A percentile compares a stretch with the other conserved stretches of the same genome.
Evolutionary conservation across 1,140 invertebrate species (phyloP).

Genomic region (Ceratina japonica): DNA sequence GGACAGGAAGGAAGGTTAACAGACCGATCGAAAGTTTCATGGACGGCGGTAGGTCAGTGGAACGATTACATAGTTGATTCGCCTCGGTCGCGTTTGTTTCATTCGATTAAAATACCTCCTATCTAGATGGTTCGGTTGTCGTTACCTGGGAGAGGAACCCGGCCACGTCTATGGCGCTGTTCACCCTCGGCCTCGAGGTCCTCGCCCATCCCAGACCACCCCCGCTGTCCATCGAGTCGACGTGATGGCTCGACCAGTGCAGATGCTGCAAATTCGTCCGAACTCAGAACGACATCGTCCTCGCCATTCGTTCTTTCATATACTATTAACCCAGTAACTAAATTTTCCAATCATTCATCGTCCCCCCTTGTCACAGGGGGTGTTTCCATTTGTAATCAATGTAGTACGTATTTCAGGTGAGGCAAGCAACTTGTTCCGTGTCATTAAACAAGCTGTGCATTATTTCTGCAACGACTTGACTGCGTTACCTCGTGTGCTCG

Average conservation of each 20-base stretch:
- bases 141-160: constrained; percentile 85
- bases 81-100: background rate
- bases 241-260: constrained; percentile 83
- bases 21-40: constrained; percentile 57
- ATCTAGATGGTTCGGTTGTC: too few species aligned
- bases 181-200: constrained; percentile 85
- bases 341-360: too few species aligned
- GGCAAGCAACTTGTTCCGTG: constrained; percentile 2
- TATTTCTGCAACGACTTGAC: background rate
- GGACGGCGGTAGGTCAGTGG: constrained; percentile 34
- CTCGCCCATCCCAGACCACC: constrained; percentile 78
- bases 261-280: constrained; percentile 82
- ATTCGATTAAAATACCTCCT: constrained; percentile 63
- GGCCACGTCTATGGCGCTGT: constrained; percentile 88
- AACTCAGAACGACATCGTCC: constrained; percentile 47
- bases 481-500: background rate
- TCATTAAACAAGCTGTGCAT: constrained; percentile 17
- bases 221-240: constrained; percentile 82
- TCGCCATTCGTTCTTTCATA: too few species aligned
- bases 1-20: constrained; percentile 35
- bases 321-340: too few species aligned
- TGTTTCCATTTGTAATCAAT: background rate
- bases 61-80: constrained; percentile 34
- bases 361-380: too few species aligned
- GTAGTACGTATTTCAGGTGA: constrained; percentile 15